Conservation (phyloP, 2,797 vertebrate species). For the Chaenodraco wilsoni region DNA sequence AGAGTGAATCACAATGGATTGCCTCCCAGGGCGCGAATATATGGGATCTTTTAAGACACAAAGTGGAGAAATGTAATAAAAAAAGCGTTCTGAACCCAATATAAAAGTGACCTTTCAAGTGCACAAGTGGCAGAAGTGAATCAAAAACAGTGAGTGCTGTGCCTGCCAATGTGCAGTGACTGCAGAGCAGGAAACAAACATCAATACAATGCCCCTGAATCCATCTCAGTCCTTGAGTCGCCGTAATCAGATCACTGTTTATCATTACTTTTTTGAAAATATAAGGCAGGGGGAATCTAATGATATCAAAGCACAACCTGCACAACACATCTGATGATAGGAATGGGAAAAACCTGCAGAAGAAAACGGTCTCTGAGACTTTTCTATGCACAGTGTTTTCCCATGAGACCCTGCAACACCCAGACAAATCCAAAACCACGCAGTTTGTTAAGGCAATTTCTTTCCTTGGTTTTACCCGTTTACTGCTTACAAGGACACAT, state of each 20-base stretch:
- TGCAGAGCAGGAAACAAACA: constrained; percentile 38
- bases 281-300: constrained; percentile 8
- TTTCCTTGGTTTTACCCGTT: constrained; percentile 5
- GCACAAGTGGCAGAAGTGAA: constrained; percentile 50
- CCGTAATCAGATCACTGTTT: constrained; percentile 55
- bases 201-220: constrained; percentile 59
- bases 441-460: constrained; percentile 8
- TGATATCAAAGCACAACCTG: constrained; percentile 18
- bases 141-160: constrained; percentile 27
- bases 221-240: constrained; percentile 42
- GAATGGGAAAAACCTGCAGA: constrained; percentile 3
- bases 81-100: constrained; percentile 43
- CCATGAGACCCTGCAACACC: neutral
- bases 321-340: constrained; percentile 14
- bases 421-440: constrained; percentile 2
- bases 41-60: constrained; percentile 43
- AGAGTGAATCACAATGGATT: constrained; percentile 26
- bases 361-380: neutral
- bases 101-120: constrained; percentile 70
- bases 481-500: neutral
- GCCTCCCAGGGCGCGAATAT: neutral
- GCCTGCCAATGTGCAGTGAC: constrained; percentile 36
- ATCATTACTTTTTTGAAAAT: constrained; percentile 41
- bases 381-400: neutral
- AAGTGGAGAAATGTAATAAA: constrained; percentile 62